Evolutionary conservation across 2,888 invertebrate species (phyloP), one percentile per base, ranked within the genome.

Genomic region (Peribatodes rhomboidaria): DNA sequence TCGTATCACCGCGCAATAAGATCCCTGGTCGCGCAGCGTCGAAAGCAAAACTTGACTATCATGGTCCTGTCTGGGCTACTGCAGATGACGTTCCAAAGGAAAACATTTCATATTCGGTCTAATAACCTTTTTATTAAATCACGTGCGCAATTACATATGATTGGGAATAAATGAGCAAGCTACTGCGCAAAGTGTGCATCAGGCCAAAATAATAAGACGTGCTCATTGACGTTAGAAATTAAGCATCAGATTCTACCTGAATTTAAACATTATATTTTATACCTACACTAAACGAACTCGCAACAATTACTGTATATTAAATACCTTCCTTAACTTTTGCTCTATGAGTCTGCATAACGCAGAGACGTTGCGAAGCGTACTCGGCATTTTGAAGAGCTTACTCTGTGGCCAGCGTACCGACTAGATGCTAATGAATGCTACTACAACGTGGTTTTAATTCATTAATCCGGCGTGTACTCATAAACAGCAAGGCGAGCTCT

Each of bases 371-470:
- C 37, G 14, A 52, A 52, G 18, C 13, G 47, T 46, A 52, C 60
- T 44, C 27, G 31, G 61, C 37, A 65, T 65, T 44, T 64, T 18
- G 31, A 53, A 27, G 41, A 49, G 59, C 52, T 62, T 42, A 58
- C 62, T 61, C 58, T 58, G 63, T 22, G 66, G 53, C 64, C 46
- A 53, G 70, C 11, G 35, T 61, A 65, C 65, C 65, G 67, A 71
- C 67, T 71, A 70, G 62, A 68, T 57, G 61, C 50, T 70, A 71
- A 73, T 74, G 68, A 74, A 79, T 73, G 73, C 71, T 65, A 46
- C 53, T 20, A 65, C 50, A 69, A 71, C 74, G 68, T 72, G 65
- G 70, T 64, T 66, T 70, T 70, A 56, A 69, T 72, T 70, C 54
- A 67, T 61, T 62, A 65, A 63, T 56, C 63, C 33, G 20, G n/a